phyloP scores from a whole-genome alignment of 2,113 vertebrate species.

The Synchiropus splendidus region DNA sequence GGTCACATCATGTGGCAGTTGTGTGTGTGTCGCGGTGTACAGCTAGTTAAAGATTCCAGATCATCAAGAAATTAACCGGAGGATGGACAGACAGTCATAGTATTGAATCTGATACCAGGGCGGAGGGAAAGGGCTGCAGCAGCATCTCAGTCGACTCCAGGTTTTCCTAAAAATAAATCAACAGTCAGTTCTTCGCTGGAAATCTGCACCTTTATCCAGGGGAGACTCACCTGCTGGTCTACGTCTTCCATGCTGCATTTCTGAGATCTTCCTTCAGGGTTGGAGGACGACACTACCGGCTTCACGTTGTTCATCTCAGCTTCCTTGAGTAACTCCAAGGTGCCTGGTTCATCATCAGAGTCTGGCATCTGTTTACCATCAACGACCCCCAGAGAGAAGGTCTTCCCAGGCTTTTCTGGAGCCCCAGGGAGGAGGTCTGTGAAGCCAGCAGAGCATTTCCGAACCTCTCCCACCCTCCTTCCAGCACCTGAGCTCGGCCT shows the following conservation, averaged over 20 bases:
- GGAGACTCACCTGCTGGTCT: conserved; percentile 55
- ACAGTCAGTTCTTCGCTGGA: not conserved
- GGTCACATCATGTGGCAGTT: too few species aligned
- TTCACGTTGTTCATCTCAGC: conserved; percentile 20
- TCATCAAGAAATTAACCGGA: too few species aligned
- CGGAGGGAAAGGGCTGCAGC: conserved; percentile 55
- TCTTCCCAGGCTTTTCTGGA: conserved; percentile 18
- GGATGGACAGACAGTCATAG: too few species aligned
- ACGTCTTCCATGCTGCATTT: conserved; percentile 9
- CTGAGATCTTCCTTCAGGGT: conserved; percentile 9
- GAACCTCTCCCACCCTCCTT: conserved; percentile 34
- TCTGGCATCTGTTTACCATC: conserved; percentile 17
- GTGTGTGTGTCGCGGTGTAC: too few species aligned
- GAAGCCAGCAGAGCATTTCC: conserved; percentile 25
- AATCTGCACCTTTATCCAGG: too few species aligned
- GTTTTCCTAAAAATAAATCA: conserved; percentile 50
- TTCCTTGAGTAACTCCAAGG: conserved; percentile 54
- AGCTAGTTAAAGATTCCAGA: too few species aligned
- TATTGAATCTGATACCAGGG: conserved; percentile 37
- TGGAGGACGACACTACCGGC: not conserved
- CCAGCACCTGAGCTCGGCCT: conserved; percentile 28
- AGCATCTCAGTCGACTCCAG: conserved; percentile 77
- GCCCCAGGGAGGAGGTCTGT: conserved; percentile 36
- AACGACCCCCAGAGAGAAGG: conserved; percentile 18
- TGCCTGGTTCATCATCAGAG: conserved; percentile 45